Evolutionary conservation across 2,113 vertebrate species (phyloP).

Genomic region (Neogale vison): DNA sequence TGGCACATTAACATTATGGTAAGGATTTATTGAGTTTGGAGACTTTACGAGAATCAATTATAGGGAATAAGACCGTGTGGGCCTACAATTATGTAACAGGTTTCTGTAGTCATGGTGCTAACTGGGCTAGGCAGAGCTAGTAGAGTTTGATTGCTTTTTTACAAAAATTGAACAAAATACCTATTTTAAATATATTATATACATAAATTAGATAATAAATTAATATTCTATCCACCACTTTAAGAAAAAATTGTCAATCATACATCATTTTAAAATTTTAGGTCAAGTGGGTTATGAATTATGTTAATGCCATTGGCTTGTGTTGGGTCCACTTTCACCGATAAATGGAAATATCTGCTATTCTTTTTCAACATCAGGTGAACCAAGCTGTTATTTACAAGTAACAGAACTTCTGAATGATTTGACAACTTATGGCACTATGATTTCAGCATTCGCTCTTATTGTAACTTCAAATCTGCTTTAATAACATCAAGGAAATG

Average conservation of each 20-base stretch:
- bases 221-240: not conserved
- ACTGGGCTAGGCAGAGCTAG: no score
- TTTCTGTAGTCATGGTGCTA: not conserved
- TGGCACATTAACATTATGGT: not conserved
- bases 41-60: not conserved
- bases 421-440: rapidly evolving
- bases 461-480: not conserved
- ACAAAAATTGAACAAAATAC: not conserved
- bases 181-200: not conserved
- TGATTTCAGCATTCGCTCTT: not conserved
- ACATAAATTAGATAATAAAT: not conserved
- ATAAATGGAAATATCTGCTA: not conserved
- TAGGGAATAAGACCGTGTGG: not conserved
- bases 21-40: not conserved
- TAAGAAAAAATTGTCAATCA: not conserved
- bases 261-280: not conserved
- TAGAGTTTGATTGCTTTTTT: not conserved
- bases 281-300: not conserved
- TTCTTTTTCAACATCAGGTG: not conserved
- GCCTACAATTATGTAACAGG: not conserved
- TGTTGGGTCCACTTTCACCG: not conserved
- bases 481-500: not conserved
- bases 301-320: not conserved
- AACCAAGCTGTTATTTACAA: not conserved
- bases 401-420: not conserved